A percentile compares a stretch with the other conserved stretches of the same genome.
Evolutionary conservation across 2,797 vertebrate genomes (phyloP).

Genomic region (Parauchenoglanis ngamensis): DNA sequence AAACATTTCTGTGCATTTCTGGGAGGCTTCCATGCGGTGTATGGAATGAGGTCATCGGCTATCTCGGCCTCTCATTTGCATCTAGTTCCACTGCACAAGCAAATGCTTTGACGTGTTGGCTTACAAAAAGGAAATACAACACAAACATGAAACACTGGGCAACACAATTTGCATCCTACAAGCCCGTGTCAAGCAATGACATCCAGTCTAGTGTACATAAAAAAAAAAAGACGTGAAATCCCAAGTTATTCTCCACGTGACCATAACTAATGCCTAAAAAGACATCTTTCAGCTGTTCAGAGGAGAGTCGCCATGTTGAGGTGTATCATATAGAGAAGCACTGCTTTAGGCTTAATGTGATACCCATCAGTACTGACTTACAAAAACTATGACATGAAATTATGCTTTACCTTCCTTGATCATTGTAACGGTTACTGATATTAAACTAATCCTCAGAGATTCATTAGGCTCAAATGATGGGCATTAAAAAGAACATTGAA

Average conservation of each 20-base stretch:
- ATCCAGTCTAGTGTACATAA: background rate
- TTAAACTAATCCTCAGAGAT: background rate
- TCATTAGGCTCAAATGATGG: background rate
- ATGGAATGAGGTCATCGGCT: background rate
- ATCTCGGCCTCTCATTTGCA: background rate
- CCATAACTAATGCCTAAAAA: too few species aligned
- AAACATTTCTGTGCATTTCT: background rate
- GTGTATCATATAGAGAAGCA: background rate
- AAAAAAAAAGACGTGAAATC: background rate
- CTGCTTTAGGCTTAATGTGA: background rate
- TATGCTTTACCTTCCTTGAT: background rate
- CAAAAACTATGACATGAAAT: background rate
- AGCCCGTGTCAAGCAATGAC: background rate
- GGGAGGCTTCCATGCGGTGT: background rate
- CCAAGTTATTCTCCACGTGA: background rate
- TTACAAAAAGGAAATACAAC: background rate
- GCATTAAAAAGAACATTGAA: background rate
- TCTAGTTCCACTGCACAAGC: background rate
- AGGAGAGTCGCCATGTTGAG: background rate
- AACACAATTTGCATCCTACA: conserved; percentile 4
- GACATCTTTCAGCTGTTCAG: background rate
- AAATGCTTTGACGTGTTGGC: too few species aligned
- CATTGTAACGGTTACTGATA: background rate
- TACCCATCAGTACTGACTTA: background rate
- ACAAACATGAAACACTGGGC: background rate